These are phyloP conservation scores for Anolis sagrei DNA, from an alignment of 2,113 vertebrate species.

Conservation along the genomic window DNA sequence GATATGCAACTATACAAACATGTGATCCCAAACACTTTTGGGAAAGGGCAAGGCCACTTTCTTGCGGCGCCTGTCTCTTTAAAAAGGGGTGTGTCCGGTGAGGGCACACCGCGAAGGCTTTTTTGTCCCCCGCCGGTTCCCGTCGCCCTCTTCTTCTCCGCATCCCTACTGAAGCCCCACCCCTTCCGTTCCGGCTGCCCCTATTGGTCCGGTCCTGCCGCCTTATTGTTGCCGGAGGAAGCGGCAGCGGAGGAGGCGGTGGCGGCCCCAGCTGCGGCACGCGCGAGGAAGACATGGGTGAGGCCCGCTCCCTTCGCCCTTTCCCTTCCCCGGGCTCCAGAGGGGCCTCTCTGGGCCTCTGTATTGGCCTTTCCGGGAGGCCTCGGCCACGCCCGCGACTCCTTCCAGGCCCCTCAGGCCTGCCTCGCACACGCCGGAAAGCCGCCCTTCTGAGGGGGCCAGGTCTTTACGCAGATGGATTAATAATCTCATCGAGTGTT, in stretches of 20 bases:
- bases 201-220: conserved; percentile 27
- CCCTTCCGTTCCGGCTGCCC: not conserved
- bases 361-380: no score
- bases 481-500: no score
- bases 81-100: not conserved
- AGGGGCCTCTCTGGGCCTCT: not conserved
- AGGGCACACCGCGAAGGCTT: no score
- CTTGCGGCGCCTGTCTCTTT: no score
- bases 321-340: not conserved
- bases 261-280: no score
- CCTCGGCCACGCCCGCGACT: not conserved
- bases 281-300: conserved; percentile 7
- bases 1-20: no score
- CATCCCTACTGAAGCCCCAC: not conserved
- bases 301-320: not conserved
- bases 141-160: not conserved
- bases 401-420: not conserved
- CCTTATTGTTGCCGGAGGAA: conserved; percentile 52
- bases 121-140: not conserved
- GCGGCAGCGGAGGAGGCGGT: not conserved
- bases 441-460: no score
- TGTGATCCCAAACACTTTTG: no score
- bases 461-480: no score
- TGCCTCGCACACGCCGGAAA: not conserved
- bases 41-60: no score